A percentile compares a stretch with the other conserved stretches of the same genome.
phyloP scores from a whole-genome alignment of 2,888 invertebrate genomes.

The Thelaira solivaga region DNA sequence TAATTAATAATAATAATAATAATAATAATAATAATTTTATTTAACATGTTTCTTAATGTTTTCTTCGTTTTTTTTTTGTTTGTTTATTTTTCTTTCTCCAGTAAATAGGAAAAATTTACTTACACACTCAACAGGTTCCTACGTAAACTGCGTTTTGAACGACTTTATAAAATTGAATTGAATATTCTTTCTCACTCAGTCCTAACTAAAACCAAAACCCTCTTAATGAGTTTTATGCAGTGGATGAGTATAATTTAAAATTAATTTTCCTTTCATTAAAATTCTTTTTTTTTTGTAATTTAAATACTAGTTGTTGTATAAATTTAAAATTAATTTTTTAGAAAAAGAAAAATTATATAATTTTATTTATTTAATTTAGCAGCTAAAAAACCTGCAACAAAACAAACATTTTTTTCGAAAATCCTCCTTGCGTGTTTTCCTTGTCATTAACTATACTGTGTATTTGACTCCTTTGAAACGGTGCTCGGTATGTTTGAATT shows the following conservation, averaged over 20 bases:
- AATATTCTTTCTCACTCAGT: constrained; percentile 33
- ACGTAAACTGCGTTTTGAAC: constrained; percentile 43
- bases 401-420: not conserved
- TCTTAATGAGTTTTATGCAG: constrained; percentile 12
- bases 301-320: constrained; percentile 44
- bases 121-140: constrained; percentile 56
- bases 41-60: constrained; percentile 54
- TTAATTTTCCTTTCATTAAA: constrained; percentile 30
- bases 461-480: not conserved
- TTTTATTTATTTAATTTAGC: constrained; percentile 18
- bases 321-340: constrained; percentile 20
- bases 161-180: constrained; percentile 40
- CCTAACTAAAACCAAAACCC: constrained; percentile 27
- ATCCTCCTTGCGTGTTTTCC: constrained; percentile 14
- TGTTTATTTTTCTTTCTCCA: constrained; percentile 56
- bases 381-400: not conserved
- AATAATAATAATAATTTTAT: constrained; percentile 38
- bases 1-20: constrained; percentile 13
- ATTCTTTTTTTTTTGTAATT: too few species aligned
- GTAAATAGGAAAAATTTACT: constrained; percentile 57
- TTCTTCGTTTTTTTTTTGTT: constrained; percentile 55
- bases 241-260: constrained; percentile 56
- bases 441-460: constrained; percentile 6
- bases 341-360: not conserved
- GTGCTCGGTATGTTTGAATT: constrained; percentile 46